These are phyloP conservation scores for Arge pagana DNA, from an alignment of 2,888 invertebrate species.

Conservation along the genomic window DNA sequence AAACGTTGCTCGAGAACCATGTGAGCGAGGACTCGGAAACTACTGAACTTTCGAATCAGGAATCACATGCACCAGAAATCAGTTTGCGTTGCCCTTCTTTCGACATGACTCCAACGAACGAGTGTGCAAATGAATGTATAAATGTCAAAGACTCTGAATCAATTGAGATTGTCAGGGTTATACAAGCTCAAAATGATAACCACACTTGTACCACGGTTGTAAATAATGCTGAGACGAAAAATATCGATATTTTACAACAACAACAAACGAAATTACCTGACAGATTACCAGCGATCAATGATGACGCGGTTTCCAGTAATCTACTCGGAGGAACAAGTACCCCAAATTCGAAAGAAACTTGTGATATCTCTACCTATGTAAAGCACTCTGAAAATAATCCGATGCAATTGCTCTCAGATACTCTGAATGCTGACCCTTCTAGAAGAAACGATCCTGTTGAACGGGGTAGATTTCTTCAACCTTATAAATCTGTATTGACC, in stretches of 20 bases:
- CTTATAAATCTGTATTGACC: constrained; percentile 50
- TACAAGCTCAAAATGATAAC: neutral
- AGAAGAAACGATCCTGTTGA: neutral
- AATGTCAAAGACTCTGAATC: neutral
- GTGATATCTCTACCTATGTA: neutral
- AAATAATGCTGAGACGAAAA: neutral
- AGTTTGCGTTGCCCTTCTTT: neutral
- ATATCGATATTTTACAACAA: neutral
- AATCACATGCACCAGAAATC: neutral
- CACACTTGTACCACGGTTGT: neutral
- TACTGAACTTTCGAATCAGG: neutral
- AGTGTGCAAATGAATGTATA: constrained; percentile 15
- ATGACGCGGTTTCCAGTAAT: neutral
- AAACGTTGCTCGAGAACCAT: neutral
- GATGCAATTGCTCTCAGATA: neutral
- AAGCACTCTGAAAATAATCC: neutral
- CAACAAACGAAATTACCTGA: no score
- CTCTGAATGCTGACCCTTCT: constrained; percentile 1
- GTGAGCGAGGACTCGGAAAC: neutral
- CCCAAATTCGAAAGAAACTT: constrained; percentile 11
- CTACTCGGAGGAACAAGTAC: constrained; percentile 3
- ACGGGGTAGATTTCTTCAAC: constrained; percentile 27
- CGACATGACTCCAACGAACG: constrained; percentile 21
- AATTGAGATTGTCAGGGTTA: neutral
- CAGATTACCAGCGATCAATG: no score